Conservation (phyloP, 1,140 invertebrate genomes). For the Drosophila navojoa region DNA sequence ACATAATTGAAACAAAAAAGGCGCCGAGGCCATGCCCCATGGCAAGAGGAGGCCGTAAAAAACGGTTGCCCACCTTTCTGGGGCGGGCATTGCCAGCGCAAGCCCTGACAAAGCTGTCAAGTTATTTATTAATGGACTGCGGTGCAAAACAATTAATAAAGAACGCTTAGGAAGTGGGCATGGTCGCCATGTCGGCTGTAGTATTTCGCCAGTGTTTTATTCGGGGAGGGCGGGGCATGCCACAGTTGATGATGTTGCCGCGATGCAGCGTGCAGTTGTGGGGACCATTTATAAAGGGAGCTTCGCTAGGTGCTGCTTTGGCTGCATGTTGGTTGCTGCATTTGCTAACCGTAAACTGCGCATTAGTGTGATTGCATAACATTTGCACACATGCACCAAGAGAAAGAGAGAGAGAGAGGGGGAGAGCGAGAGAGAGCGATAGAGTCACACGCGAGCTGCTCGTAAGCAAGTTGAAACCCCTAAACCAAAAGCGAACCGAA, state of each 20-base stretch:
- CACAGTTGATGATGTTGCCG: slow-evolving; percentile 43
- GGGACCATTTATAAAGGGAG: slow-evolving; percentile 71
- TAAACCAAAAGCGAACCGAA: slow-evolving; percentile 61
- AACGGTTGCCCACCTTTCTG: slow-evolving; percentile 34
- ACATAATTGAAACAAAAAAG: slow-evolving; percentile 70
- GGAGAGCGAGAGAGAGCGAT: slow-evolving; percentile 12
- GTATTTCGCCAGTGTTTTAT: slow-evolving; percentile 13
- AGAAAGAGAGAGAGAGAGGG: not conserved
- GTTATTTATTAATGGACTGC: slow-evolving; percentile 42
- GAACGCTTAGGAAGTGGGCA: slow-evolving; percentile 18
- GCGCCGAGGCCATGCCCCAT: not conserved
- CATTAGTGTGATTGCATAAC: slow-evolving; percentile 82
- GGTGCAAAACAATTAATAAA: slow-evolving; percentile 49
- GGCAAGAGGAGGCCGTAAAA: not conserved
- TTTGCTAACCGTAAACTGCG: slow-evolving; percentile 67
- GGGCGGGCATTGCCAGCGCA: not conserved
- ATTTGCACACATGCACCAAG: slow-evolving; percentile 49
- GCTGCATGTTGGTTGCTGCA: slow-evolving; percentile 32
- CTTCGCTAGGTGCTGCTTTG: slow-evolving; percentile 32
- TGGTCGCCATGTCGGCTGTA: slow-evolving; percentile 3
- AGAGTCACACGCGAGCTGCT: slow-evolving; percentile 25
- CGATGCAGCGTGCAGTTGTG: slow-evolving; percentile 35
- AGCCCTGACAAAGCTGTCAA: slow-evolving; percentile 22
- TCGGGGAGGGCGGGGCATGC: slow-evolving; percentile 23
- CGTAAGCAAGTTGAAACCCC: slow-evolving; percentile 38